Evolutionary conservation across 2,113 vertebrate genomes (phyloP).

Genomic region (Eretmochelys imbricata): DNA sequence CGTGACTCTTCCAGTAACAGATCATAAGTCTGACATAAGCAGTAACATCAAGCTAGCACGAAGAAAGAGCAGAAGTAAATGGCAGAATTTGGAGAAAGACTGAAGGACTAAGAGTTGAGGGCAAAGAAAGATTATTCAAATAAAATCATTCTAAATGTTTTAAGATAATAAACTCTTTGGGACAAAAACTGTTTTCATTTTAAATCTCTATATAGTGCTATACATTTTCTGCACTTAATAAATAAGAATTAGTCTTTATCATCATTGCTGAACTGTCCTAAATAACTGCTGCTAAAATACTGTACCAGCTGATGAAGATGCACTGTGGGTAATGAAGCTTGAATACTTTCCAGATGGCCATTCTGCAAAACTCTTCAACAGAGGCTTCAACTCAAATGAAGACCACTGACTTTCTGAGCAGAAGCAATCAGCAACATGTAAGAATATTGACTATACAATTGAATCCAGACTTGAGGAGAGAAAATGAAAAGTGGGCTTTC

Average conservation of each 20-base stretch:
- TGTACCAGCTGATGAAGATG: neutral
- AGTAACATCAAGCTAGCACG: neutral
- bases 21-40: neutral
- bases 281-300: neutral
- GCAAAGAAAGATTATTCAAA: neutral
- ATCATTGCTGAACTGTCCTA: neutral
- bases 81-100: neutral
- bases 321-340: neutral
- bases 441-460: neutral
- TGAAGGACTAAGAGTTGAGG: neutral
- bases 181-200: neutral
- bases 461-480: neutral
- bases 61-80: neutral
- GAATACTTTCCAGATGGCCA: neutral
- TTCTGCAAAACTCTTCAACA: neutral
- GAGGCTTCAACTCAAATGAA: neutral
- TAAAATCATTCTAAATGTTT: neutral
- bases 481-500: neutral
- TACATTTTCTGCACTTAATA: neutral
- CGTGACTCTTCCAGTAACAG: neutral
- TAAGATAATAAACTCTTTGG: neutral
- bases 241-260: neutral
- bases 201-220: neutral
- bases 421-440: neutral
- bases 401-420: accelerated